A percentile compares a stretch with the other conserved stretches of the same genome.
Conservation (phyloP, 2,888 invertebrate genomes). For the Beris morrisii region DNA sequence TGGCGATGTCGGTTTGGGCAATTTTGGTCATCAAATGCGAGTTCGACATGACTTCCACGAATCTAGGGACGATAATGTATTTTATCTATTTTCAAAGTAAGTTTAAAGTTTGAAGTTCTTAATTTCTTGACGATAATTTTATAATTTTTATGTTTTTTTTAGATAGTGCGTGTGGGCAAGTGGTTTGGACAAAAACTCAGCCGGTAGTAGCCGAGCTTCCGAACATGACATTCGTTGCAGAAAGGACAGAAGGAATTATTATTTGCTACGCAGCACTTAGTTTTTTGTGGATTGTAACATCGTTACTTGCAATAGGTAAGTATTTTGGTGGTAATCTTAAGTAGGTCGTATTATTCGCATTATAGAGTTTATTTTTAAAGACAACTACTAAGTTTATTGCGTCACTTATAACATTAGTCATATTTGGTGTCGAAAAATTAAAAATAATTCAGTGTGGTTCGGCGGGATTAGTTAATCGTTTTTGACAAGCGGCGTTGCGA, state of each 20-base stretch:
- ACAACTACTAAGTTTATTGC: too few relatives aligned
- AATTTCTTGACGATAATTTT: not conserved
- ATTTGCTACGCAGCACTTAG: slow-evolving; percentile 37
- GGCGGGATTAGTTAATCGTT: too few relatives aligned
- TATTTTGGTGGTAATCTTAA: slow-evolving; percentile 22
- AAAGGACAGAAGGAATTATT: slow-evolving; percentile 20
- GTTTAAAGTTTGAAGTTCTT: slow-evolving; percentile 24
- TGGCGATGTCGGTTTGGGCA: slow-evolving; percentile 50
- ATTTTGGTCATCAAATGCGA: slow-evolving; percentile 46
- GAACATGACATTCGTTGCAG: slow-evolving; percentile 25
- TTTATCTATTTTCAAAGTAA: slow-evolving; percentile 33
- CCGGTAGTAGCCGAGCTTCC: slow-evolving; percentile 22
- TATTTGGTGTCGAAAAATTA: too few relatives aligned
- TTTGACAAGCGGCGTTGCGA: too few relatives aligned
- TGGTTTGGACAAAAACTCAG: slow-evolving; percentile 18
- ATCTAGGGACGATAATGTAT: slow-evolving; percentile 30
- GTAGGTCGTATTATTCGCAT: too few relatives aligned
- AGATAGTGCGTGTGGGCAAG: slow-evolving; percentile 29
- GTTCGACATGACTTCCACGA: slow-evolving; percentile 35
- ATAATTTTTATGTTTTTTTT: slow-evolving; percentile 2
- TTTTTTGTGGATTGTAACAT: slow-evolving; percentile 38
- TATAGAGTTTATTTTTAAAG: too few relatives aligned
- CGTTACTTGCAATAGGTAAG: slow-evolving; percentile 47
- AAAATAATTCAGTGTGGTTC: too few relatives aligned
- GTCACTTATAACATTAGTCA: too few relatives aligned